Evolutionary conservation across 2,888 invertebrate species (phyloP), one percentile per base, ranked within the genome.

Genomic region (Aphidius colemani): DNA sequence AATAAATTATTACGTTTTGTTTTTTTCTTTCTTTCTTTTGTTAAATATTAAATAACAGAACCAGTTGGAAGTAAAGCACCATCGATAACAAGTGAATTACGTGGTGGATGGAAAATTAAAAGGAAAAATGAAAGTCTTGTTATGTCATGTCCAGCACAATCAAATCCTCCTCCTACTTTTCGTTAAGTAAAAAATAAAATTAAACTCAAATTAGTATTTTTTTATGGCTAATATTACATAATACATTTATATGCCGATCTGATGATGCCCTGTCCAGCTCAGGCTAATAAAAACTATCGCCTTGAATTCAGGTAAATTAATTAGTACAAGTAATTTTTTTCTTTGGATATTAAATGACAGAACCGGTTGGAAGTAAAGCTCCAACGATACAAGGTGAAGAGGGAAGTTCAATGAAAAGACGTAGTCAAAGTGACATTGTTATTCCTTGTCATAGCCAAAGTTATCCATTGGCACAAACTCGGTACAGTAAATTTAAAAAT

Each of bases 241-340:
- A 61, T 55, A 7, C 30, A n/a, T 46, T 13, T 41, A 56, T 62
- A 61, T 55, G 13, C 30, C 1, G 5, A 30, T 30, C 87, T 92
- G 78, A 89, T 88, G 55, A 84, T 90, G 70, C 86, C 88, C 67
- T 90, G 90, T 84, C 89, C 89, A 78, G 89, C 89, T 65, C 89
- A 89, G 84, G 89, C 88, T 75, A 88, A 86, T 30, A 30, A 81
- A 91, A 91, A 58, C 87, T 90, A 76, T 90, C 91, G 5, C 30
- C 30, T 30, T 30, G 5, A 3, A 30, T 30, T 30, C 30, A 30
- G 30, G 30, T 30, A 30, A 30, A 2, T 30, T 30, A 30, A 30
- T 30, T 30, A 30, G 18, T 46, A 51, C 63, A 62, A 51, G 30
- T n/a, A 10, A 11, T 53, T n/a, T 4, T 63, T 59, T 63, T 43